Conservation (phyloP, 37 sponge, comb jelly and placozoan genomes). For the Haliclona indistincta region DNA sequence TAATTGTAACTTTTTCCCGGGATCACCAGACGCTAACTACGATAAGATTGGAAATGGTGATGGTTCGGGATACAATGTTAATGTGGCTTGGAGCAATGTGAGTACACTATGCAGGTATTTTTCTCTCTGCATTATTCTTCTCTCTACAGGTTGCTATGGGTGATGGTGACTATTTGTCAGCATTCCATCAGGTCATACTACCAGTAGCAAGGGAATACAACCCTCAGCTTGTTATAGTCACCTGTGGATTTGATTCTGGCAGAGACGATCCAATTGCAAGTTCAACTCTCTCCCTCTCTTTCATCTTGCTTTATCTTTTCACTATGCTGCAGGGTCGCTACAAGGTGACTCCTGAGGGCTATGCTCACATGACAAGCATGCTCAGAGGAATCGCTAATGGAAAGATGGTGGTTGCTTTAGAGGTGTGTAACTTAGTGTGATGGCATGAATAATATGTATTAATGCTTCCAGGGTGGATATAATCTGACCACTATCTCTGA, state of each 20-base stretch:
- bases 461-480: constrained; percentile 83
- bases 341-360: constrained; percentile 75
- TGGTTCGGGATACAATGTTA: constrained; percentile 87
- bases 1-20: constrained; percentile 86
- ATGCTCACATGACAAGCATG: constrained; percentile 86
- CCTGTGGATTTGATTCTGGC: constrained; percentile 93
- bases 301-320: too few relatives aligned
- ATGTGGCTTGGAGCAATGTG: constrained; percentile 88
- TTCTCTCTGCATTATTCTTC: too few relatives aligned
- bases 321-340: constrained; percentile 75
- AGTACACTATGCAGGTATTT: too few relatives aligned
- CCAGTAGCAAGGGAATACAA: constrained; percentile 85
- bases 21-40: constrained; percentile 44
- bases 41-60: constrained; percentile 52
- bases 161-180: constrained; percentile 88
- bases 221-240: constrained; percentile 89
- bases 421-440: too few relatives aligned
- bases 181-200: constrained; percentile 82
- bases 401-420: constrained; percentile 78
- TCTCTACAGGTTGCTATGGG: constrained; percentile 53
- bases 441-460: too few relatives aligned
- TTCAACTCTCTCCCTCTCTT: too few relatives aligned
- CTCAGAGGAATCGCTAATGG: constrained; percentile 78
- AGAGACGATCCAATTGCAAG: constrained; percentile 81
- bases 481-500: constrained; percentile 73